Conservation (phyloP, 1,140 invertebrate species). For the Zelostemma sp. region DNA sequence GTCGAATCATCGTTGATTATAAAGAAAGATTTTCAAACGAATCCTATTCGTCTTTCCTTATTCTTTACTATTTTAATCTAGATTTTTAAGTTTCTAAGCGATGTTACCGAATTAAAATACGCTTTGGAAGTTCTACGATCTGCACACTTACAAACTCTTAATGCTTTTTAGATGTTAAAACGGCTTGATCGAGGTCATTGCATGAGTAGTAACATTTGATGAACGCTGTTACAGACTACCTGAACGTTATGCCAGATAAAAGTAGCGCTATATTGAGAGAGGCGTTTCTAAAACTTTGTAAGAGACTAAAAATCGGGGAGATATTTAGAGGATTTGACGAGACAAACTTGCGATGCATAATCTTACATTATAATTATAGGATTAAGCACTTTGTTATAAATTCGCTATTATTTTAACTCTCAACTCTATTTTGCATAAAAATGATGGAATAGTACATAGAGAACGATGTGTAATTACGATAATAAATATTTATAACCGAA, state of each 20-base stretch:
- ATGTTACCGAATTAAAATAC: not conserved
- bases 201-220: slow-evolving; percentile 63
- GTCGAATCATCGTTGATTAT: not conserved
- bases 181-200: slow-evolving; percentile 21
- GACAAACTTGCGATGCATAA: slow-evolving; percentile 7
- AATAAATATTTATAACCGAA: slow-evolving; percentile 15
- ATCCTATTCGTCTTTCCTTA: no score
- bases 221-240: slow-evolving; percentile 58
- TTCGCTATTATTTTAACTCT: not conserved
- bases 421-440: slow-evolving; percentile 36
- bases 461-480: slow-evolving; percentile 58
- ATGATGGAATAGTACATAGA: slow-evolving; percentile 53
- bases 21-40: not conserved
- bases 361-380: slow-evolving; percentile 29
- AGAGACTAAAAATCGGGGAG: slow-evolving; percentile 51
- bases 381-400: slow-evolving; percentile 22
- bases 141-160: not conserved
- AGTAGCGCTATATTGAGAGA: slow-evolving; percentile 52
- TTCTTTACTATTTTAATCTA: no score
- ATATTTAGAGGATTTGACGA: slow-evolving; percentile 48
- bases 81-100: no score
- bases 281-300: slow-evolving; percentile 49
- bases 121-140: not conserved
- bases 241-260: slow-evolving; percentile 57
- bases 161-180: not conserved